phyloP scores from a whole-genome alignment of 2,113 vertebrate genomes.

The Craseonycteris thonglongyai region DNA sequence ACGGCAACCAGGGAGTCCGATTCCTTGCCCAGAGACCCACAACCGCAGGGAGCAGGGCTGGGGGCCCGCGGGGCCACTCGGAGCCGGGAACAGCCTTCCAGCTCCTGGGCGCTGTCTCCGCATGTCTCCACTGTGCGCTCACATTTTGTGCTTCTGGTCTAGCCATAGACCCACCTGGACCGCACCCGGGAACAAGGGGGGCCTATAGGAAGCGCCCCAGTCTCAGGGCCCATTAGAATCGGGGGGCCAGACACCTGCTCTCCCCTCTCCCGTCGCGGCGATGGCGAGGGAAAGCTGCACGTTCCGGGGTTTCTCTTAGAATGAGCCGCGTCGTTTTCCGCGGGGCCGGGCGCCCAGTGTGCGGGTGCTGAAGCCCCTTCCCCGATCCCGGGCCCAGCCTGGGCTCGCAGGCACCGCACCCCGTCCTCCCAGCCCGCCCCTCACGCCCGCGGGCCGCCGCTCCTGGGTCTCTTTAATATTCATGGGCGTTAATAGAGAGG shows the following conservation, averaged over 20 bases:
- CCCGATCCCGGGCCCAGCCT: accelerated
- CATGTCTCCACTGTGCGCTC: accelerated
- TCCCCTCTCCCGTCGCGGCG: background rate
- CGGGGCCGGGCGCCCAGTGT: background rate
- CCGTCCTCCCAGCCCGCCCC: background rate
- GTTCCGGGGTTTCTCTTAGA: background rate
- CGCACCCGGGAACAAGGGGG: background rate
- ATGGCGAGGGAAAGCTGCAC: background rate
- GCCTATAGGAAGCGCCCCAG: background rate
- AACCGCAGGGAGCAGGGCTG: background rate
- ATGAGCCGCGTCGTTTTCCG: background rate
- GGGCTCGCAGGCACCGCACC: slow-evolving; percentile 8
- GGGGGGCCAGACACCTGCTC: background rate
- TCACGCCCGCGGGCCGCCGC: slow-evolving; percentile 13
- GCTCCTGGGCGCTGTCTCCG: background rate
- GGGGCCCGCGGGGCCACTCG: no score
- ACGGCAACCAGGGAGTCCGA: background rate
- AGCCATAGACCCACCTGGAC: background rate
- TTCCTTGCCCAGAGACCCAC: background rate
- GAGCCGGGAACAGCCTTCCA: background rate
- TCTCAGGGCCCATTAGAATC: background rate
- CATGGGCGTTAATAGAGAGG: slow-evolving; percentile 94
- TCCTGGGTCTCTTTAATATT: slow-evolving; percentile 92
- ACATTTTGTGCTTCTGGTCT: background rate
- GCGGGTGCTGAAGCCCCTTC: background rate